Percentiles rank a stretch among this genome's conserved stretches.
These are phyloP conservation scores for Macroglossus sobrinus DNA, from an alignment of 2,113 vertebrate species.

Conservation along the genomic window DNA sequence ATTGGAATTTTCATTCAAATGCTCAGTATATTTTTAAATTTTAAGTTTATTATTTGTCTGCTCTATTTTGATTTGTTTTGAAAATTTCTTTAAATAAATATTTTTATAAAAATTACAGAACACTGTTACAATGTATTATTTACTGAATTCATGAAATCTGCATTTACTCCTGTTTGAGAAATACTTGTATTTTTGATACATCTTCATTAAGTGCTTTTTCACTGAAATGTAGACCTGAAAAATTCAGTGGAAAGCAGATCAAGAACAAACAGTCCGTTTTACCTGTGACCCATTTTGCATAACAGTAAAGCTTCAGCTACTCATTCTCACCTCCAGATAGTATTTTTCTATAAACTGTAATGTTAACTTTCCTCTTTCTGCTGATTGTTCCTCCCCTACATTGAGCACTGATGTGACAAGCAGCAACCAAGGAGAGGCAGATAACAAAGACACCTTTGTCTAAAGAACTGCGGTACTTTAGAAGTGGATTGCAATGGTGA, in stretches of 20 bases:
- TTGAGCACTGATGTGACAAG: neutral
- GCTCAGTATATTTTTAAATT: constrained; percentile 29
- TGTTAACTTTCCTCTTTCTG: neutral
- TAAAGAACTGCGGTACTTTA: neutral
- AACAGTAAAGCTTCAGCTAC: neutral
- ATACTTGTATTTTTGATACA: constrained; percentile 47
- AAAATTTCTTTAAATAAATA: constrained; percentile 46
- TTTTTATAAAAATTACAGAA: constrained; percentile 52
- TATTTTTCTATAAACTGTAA: neutral
- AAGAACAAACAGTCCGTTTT: neutral
- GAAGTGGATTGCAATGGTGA: neutral
- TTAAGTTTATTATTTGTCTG: neutral
- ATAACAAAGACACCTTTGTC: neutral
- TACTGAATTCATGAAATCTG: constrained; percentile 50
- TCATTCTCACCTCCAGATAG: neutral
- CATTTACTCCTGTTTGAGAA: constrained; percentile 57
- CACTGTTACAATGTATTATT: constrained; percentile 55
- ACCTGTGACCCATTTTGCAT: neutral
- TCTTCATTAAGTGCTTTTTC: constrained; percentile 33
- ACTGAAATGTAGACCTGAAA: neutral
- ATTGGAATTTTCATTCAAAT: constrained; percentile 15
- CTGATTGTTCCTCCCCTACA: neutral
- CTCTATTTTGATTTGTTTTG: constrained; percentile 57
- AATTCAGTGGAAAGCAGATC: neutral
- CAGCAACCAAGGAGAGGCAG: neutral